phyloP scores from a whole-genome alignment of 2,113 vertebrate species.

The Rhinoderma darwinii region DNA sequence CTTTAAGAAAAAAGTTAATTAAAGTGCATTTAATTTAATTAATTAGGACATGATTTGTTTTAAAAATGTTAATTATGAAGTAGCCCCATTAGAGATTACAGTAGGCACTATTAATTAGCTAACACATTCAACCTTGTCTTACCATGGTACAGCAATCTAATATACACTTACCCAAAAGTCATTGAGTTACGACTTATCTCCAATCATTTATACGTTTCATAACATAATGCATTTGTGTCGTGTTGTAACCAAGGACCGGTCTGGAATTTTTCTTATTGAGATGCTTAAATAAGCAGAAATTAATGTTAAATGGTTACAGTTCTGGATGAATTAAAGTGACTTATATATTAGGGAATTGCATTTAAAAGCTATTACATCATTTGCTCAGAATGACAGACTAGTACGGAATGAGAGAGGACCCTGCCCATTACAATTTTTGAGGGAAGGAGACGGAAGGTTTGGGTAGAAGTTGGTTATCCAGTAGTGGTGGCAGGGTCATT shows the following conservation, averaged over 20 bases:
- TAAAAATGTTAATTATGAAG: constrained; percentile 31
- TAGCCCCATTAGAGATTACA: constrained; percentile 32
- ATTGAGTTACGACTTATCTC: background rate
- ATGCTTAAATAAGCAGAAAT: background rate
- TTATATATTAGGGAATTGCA: background rate
- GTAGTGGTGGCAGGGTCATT: too few species aligned
- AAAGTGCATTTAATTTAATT: constrained; percentile 27
- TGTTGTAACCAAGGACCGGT: background rate
- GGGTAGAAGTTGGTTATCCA: too few species aligned
- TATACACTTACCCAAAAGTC: background rate
- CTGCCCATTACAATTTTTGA: too few species aligned
- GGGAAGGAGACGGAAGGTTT: too few species aligned
- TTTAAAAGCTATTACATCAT: background rate
- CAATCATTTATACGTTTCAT: background rate
- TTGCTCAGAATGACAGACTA: too few species aligned
- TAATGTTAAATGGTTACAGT: background rate
- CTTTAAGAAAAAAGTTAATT: constrained; percentile 22
- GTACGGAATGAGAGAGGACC: too few species aligned
- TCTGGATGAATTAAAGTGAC: background rate
- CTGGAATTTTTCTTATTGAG: background rate
- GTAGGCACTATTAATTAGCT: constrained; percentile 16
- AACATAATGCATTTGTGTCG: background rate
- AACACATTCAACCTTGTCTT: constrained; percentile 12
- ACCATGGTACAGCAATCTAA: background rate
- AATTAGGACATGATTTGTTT: constrained; percentile 28